A percentile compares a stretch with the other conserved stretches of the same genome.
Evolutionary conservation across 1,140 invertebrate species (phyloP).

Genomic region (Drosophila takahashii): DNA sequence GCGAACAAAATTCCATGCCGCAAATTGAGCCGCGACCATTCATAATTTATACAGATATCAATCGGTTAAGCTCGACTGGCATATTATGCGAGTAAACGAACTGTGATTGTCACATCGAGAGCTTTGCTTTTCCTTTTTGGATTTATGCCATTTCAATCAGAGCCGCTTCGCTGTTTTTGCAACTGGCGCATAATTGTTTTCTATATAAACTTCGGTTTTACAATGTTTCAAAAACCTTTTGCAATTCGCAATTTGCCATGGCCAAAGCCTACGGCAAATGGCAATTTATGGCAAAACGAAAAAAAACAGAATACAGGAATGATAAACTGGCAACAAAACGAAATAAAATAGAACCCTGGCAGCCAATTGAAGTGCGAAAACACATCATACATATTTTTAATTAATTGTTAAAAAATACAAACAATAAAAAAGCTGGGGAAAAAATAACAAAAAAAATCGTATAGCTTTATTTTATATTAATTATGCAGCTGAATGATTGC

Average conservation of each 20-base stretch:
- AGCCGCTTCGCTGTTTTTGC: conserved; percentile 23
- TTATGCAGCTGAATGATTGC: conserved; percentile 78
- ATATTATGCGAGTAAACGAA: conserved; percentile 53
- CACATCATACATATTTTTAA: conserved; percentile 69
- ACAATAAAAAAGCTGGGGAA: conserved; percentile 21
- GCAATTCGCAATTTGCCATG: conserved; percentile 39
- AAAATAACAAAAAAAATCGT: conserved; percentile 61
- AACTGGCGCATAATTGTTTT: conserved; percentile 45
- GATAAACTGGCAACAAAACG: conserved; percentile 18
- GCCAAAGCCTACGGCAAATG: conserved; percentile 20
- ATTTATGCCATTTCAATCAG: conserved; percentile 29
- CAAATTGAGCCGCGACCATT: conserved; percentile 6
- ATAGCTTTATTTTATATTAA: conserved; percentile 80
- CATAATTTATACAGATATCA: conserved; percentile 44
- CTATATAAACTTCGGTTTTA: conserved; percentile 43
- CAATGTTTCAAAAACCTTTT: conserved; percentile 33
- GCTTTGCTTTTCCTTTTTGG: conserved; percentile 19
- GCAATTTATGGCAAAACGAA: conserved; percentile 45
- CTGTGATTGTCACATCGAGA: conserved; percentile 45
- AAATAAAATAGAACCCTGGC: conserved; percentile 20
- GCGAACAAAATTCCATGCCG: background rate
- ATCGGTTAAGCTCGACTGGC: conserved; percentile 40
- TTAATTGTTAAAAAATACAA: conserved; percentile 68
- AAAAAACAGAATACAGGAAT: background rate
- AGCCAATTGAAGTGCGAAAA: conserved; percentile 57